Base-by-base conservation (phyloP, 2,888 invertebrate species). In the Liodrosophila aerea region DNA sequence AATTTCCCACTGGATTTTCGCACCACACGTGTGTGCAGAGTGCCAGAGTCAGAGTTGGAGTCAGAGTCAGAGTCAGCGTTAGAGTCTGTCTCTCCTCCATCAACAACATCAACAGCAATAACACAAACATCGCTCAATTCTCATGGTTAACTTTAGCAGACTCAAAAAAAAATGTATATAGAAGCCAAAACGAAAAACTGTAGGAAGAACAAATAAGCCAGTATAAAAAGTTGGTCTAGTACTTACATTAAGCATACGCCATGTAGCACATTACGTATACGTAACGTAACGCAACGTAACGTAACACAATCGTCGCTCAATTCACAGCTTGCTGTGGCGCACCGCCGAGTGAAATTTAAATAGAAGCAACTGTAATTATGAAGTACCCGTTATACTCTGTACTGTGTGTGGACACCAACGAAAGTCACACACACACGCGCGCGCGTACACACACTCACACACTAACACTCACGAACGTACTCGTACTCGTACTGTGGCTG, bases 351-450 rank as follows among this genome's bases (percentile, higher is more conserved):
- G 41, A 60, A 77, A 68, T 84, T 84, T 84, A 64, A 84, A 77
- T 77, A 67, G 78, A 59, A 67, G 59, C 78, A 64, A 63, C 64
- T 72, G 59, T 68, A 82, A 77, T 78, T 78, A 78, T 82, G 63
- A 84, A 82, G 82, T 71, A 60, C 57, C 76, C 78, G 62, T 45
- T n/a, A n/a, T n/a, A n/a, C 60, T 41, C 43, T 49, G 54, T 22
- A 5, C 60, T 41, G 39, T 51, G 54, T 64, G 46, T 53, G 69
- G 72, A 74, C 62, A 52, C 84, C 84, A 58, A 51, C 37, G 58
- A 66, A 81, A 84, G 73, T 73, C 76, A 73, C 64, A 73, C 64
- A 58, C 56, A 59, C 52, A 30, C 41, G 7, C 27, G 27, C 40
- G 15, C 53, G n/a, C 51, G 13, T 12, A 22, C 31, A 4, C 22